These are phyloP conservation scores for Rhagoletis zephyria DNA, from an alignment of 1,140 invertebrate species.

Conservation along the genomic window DNA sequence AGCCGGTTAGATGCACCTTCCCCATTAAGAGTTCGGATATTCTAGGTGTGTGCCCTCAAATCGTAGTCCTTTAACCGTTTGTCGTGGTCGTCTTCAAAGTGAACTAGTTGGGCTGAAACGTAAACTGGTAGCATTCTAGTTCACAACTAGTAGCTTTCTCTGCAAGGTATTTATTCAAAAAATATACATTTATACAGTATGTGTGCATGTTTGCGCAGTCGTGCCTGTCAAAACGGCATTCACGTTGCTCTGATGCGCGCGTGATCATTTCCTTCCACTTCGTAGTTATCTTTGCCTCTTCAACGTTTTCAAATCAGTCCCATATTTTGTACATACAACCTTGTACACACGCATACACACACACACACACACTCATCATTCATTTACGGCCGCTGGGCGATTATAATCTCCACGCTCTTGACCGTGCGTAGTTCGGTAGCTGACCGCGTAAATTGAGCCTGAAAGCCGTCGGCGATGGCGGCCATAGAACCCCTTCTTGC, in stretches of 20 bases:
- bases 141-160: too few relatives aligned
- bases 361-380: background rate
- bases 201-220: background rate
- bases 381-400: conserved; percentile 35
- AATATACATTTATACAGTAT: too few relatives aligned
- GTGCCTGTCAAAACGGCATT: conserved; percentile 47
- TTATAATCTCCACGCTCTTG: conserved; percentile 49
- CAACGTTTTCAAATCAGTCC: background rate
- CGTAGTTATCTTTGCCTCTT: background rate
- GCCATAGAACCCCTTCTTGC: background rate
- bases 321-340: background rate
- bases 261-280: conserved; percentile 33
- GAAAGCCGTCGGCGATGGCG: conserved; percentile 34
- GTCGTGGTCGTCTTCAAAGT: too few relatives aligned
- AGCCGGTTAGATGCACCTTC: too few relatives aligned
- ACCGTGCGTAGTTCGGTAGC: conserved; percentile 49
- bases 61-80: too few relatives aligned
- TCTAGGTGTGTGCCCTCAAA: too few relatives aligned
- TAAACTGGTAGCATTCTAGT: too few relatives aligned
- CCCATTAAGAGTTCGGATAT: too few relatives aligned
- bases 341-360: background rate
- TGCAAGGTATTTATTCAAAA: too few relatives aligned
- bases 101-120: too few relatives aligned
- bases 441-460: conserved; percentile 50
- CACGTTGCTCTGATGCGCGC: conserved; percentile 23